Conservation (phyloP, 1,140 invertebrate species). For the Hyles euphorbiae region DNA sequence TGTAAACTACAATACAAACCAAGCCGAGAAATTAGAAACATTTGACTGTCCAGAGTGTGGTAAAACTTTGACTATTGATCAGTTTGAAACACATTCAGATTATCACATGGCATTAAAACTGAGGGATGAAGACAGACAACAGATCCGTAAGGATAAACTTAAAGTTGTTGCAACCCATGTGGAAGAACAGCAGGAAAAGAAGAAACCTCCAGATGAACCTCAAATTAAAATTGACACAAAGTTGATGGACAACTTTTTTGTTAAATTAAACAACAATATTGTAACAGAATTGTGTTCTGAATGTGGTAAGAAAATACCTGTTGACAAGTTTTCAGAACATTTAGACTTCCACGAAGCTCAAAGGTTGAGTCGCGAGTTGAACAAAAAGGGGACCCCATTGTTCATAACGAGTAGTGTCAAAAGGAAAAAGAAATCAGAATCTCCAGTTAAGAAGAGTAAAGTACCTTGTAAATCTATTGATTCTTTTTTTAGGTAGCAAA, state of each 20-base stretch:
- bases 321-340: conserved; percentile 79
- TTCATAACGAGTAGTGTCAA: conserved; percentile 33
- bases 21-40: conserved; percentile 28
- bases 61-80: conserved; percentile 63
- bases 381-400: conserved; percentile 23
- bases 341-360: conserved; percentile 84
- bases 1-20: background rate
- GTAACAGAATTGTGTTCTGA: conserved; percentile 76
- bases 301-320: conserved; percentile 78
- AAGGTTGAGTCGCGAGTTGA: conserved; percentile 76
- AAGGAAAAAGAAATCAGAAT: conserved; percentile 51
- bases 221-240: conserved; percentile 17
- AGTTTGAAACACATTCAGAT: conserved; percentile 76
- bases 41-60: conserved; percentile 73
- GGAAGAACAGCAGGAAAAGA: conserved; percentile 27
- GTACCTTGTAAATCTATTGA: conserved; percentile 58
- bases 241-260: conserved; percentile 54
- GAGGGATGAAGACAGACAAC: conserved; percentile 71
- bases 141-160: conserved; percentile 37
- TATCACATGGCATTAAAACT: conserved; percentile 78
- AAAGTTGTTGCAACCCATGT: conserved; percentile 26
- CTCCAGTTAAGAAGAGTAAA: conserved; percentile 55
- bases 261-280: conserved; percentile 46
- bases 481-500: conserved; percentile 47
- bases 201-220: conserved; percentile 16